A percentile compares a stretch with the other conserved stretches of the same genome.
phyloP scores from a whole-genome alignment of 2,113 vertebrate genomes.

The Procavia capensis region DNA sequence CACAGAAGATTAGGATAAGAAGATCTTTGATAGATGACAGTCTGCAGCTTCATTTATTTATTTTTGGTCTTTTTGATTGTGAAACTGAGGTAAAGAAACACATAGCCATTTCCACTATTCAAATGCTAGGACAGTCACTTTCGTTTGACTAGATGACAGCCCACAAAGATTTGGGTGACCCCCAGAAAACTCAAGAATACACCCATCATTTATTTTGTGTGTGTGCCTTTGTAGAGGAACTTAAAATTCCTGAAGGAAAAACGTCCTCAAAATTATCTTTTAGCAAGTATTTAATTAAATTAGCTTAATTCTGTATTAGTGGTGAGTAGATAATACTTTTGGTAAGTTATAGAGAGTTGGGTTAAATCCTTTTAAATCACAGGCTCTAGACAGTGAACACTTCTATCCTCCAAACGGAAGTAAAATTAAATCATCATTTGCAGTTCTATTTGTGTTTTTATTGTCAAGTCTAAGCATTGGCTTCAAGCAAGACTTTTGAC shows the following conservation, averaged over 20 bases:
- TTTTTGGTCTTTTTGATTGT: not conserved
- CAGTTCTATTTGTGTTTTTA: not conserved
- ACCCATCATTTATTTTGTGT: not conserved
- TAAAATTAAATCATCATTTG: slow-evolving; percentile 6
- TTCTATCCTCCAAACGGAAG: not conserved
- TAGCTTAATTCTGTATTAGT: not conserved
- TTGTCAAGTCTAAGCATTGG: not conserved
- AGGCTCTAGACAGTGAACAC: not conserved
- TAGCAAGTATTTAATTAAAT: not conserved
- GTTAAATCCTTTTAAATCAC: not conserved
- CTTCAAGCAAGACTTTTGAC: not conserved
- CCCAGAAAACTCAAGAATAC: not conserved
- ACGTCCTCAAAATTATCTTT: not conserved
- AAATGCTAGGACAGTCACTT: not conserved
- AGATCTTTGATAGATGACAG: not conserved
- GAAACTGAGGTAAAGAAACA: not conserved
- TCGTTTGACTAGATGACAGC: not conserved
- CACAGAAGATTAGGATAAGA: not conserved
- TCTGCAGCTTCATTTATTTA: not conserved
- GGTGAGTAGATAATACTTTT: not conserved
- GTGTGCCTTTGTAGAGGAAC: not conserved
- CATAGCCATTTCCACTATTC: not conserved
- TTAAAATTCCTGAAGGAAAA: not conserved
- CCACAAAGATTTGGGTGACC: not conserved
- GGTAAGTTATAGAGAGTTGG: not conserved